A percentile compares a stretch with the other conserved stretches of the same genome.
Evolutionary conservation across 2,888 invertebrate genomes (phyloP).

Genomic region (Xestia sexstrigata): DNA sequence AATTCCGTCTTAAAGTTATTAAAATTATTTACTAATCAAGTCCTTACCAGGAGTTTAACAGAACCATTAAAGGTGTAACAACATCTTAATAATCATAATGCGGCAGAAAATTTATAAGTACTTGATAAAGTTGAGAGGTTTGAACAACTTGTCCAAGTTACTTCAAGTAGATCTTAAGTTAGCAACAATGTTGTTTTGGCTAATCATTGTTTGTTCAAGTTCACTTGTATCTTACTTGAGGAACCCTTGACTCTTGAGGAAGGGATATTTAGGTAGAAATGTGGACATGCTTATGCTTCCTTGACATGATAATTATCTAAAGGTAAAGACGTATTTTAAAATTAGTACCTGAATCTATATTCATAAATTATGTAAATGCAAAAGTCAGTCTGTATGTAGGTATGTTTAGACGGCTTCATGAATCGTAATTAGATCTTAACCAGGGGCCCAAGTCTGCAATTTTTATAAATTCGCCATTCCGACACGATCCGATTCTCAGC

Average conservation of each 20-base stretch:
- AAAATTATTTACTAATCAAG: neutral
- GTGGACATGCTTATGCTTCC: neutral
- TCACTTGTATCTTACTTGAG: constrained; percentile 4
- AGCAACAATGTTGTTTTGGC: constrained; percentile 19
- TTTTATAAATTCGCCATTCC: too few species aligned
- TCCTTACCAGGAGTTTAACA: neutral
- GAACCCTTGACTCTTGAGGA: neutral
- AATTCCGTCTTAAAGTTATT: neutral
- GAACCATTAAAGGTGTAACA: neutral
- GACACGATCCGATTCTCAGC: too few species aligned
- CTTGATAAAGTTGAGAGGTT: constrained; percentile 29
- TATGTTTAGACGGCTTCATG: too few species aligned
- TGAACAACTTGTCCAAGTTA: constrained; percentile 27
- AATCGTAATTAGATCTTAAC: too few species aligned
- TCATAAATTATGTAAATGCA: too few species aligned
- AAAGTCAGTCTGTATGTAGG: too few species aligned
- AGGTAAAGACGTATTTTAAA: neutral
- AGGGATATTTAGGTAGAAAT: neutral
- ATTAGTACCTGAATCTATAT: neutral
- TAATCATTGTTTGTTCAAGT: constrained; percentile 28
- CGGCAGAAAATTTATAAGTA: constrained; percentile 27
- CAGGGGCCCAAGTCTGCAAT: too few species aligned
- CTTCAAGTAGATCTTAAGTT: constrained; percentile 27
- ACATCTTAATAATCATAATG: neutral
- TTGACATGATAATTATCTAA: neutral